Evolutionary conservation across 2,797 vertebrate species (phyloP).

Genomic region (Lepilemur septentrionalis): DNA sequence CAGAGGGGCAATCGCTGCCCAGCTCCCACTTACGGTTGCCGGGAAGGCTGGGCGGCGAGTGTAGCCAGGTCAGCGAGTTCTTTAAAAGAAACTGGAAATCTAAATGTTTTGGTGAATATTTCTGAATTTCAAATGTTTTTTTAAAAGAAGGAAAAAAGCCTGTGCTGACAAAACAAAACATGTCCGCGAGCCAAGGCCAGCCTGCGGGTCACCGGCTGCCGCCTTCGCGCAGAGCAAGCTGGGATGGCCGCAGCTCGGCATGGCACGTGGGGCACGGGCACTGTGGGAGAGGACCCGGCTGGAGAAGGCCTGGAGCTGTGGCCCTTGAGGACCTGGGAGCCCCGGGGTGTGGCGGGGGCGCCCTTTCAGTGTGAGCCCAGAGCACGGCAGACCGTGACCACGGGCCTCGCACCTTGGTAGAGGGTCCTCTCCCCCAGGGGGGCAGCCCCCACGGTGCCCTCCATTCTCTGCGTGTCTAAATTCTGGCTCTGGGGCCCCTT

Average conservation of each 20-base stretch:
- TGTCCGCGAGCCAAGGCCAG: background rate
- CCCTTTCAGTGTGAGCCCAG: fast-evolving
- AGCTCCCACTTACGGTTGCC: background rate
- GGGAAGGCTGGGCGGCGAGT: fast-evolving
- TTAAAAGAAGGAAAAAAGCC: background rate
- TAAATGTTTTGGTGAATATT: background rate
- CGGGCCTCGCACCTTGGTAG: background rate
- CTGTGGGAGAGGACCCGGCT: background rate
- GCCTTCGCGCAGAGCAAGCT: background rate
- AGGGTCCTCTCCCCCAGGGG: background rate
- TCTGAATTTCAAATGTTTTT: background rate
- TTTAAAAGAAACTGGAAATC: background rate
- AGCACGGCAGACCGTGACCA: no score
- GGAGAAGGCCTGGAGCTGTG: background rate
- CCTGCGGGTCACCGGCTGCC: background rate
- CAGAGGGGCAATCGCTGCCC: background rate
- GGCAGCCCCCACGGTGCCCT: no score
- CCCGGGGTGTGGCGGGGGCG: background rate
- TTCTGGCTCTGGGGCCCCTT: background rate
- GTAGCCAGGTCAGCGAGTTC: background rate
- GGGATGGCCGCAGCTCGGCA: background rate
- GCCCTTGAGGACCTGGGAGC: background rate
- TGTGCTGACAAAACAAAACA: background rate
- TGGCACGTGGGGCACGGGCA: background rate
- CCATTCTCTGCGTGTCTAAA: no score